These are phyloP conservation scores for Apostichopus parvimensis DNA, from an alignment of 35 echinoderm and acorn worm species.

Conservation along the genomic window DNA sequence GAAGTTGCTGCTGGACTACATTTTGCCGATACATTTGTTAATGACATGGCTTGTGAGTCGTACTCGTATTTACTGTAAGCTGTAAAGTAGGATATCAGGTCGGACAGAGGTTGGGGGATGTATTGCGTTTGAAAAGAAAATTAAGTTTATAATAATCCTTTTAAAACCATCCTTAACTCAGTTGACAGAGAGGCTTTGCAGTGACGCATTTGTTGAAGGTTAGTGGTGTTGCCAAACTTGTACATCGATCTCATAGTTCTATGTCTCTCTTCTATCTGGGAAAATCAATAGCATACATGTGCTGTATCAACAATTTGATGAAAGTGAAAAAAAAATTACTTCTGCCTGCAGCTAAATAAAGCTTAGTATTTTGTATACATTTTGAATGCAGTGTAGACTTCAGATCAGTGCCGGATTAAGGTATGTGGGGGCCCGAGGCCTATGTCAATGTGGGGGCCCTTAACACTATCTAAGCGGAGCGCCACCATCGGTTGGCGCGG, in stretches of 20 bases:
- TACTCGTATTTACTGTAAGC: background rate
- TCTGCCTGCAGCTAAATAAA: too few relatives aligned
- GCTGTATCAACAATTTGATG: too few relatives aligned
- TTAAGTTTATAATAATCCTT: background rate
- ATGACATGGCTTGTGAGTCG: background rate
- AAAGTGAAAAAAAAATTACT: too few relatives aligned
- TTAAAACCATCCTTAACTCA: background rate
- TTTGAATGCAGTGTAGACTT: too few relatives aligned
- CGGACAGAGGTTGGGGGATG: too few relatives aligned
- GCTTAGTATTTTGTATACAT: too few relatives aligned
- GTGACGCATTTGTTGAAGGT: background rate
- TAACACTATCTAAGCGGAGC: too few relatives aligned
- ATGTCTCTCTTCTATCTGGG: background rate
- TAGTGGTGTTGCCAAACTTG: slow-evolving; percentile 3
- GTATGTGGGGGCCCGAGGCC: too few relatives aligned
- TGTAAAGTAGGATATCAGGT: background rate
- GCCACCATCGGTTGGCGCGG: too few relatives aligned
- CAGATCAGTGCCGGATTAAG: too few relatives aligned
- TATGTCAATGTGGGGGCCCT: too few relatives aligned
- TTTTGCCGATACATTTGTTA: background rate
- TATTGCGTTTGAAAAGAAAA: too few relatives aligned
- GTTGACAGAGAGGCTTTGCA: slow-evolving; percentile 1
- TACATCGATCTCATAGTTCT: background rate
- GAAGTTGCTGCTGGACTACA: background rate
- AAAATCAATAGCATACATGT: background rate